A percentile compares a stretch with the other conserved stretches of the same genome.
Conservation (phyloP, 1,140 invertebrate species). For the Kradibia gibbosae region DNA sequence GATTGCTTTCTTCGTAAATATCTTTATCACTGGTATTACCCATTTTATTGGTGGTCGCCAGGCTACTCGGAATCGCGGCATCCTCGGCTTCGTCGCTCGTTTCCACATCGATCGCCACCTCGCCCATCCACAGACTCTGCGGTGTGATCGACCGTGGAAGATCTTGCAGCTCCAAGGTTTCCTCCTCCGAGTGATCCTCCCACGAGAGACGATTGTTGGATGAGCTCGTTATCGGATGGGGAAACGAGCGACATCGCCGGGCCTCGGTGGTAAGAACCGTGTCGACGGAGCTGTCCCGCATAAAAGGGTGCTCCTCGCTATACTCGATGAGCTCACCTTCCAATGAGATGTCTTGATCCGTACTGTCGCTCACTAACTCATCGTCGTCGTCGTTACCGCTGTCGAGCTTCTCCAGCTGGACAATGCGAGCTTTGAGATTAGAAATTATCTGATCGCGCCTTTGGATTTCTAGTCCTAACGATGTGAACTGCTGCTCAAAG, state of each 20-base stretch:
- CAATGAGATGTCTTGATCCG: conserved; percentile 58
- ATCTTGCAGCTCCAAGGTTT: conserved; percentile 74
- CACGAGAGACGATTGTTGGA: conserved; percentile 70
- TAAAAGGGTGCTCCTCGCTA: conserved; percentile 73
- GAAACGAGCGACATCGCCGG: conserved; percentile 62
- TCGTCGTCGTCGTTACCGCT: conserved; percentile 20
- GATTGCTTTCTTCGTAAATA: conserved; percentile 61
- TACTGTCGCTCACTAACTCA: conserved; percentile 52
- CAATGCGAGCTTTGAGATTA: conserved; percentile 81
- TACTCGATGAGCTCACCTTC: conserved; percentile 62
- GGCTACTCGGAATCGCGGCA: background rate
- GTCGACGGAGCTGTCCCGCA: conserved; percentile 75
- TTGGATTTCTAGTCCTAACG: conserved; percentile 82
- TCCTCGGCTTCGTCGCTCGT: conserved; percentile 67
- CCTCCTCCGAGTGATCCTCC: conserved; percentile 76
- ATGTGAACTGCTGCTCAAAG: conserved; percentile 77
- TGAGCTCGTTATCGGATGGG: conserved; percentile 57
- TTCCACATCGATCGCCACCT: conserved; percentile 72
- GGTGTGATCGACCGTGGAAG: conserved; percentile 71
- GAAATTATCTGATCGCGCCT: conserved; percentile 85
- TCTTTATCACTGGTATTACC: conserved; percentile 44
- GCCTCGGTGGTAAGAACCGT: conserved; percentile 70
- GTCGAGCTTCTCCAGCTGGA: conserved; percentile 76
- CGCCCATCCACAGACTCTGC: conserved; percentile 65
- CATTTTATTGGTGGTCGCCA: background rate